These are phyloP conservation scores for Parambassis ranga DNA, from an alignment of 2,797 vertebrate genomes.

Conservation along the genomic window DNA sequence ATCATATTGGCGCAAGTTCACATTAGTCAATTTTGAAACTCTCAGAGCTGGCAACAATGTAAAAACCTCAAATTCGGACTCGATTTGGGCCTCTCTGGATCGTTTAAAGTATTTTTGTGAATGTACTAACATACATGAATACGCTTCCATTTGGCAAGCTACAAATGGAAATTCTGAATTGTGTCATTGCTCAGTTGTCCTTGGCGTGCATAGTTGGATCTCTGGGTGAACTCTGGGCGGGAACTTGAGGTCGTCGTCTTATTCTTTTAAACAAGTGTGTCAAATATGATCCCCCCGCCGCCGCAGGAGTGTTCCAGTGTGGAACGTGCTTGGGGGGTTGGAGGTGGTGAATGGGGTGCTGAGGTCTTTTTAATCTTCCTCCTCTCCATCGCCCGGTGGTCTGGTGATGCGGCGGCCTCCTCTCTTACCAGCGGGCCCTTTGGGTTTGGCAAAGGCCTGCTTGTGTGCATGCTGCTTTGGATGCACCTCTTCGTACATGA, in stretches of 20 bases:
- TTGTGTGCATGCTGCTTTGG: conserved; percentile 97
- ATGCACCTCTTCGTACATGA: conserved; percentile 96
- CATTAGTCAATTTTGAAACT: conserved; percentile 47
- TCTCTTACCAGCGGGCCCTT: conserved; percentile 91
- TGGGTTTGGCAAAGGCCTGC: conserved; percentile 94
- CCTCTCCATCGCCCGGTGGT: conserved; percentile 86
- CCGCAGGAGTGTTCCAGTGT: conserved; percentile 72
- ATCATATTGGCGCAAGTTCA: conserved; percentile 67
- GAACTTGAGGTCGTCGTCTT: conserved; percentile 51
- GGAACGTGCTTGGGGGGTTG: conserved; percentile 55
- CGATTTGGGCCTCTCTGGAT: conserved; percentile 36
- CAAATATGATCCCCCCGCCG: conserved; percentile 46
- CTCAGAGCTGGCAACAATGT: conserved; percentile 43
- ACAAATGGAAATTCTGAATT: conserved; percentile 69
- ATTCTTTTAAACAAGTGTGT: conserved; percentile 58
- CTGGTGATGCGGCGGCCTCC: conserved; percentile 92
- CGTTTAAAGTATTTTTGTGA: conserved; percentile 26
- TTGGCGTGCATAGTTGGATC: conserved; percentile 82
- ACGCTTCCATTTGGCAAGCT: conserved; percentile 70
- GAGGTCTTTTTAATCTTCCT: conserved; percentile 85
- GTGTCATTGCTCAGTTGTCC: conserved; percentile 76
- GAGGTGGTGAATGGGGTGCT: conserved; percentile 21
- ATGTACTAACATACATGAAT: conserved; percentile 56
- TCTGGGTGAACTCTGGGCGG: conserved; percentile 58
- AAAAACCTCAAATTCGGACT: conserved; percentile 39